Conservation (phyloP, 2,888 invertebrate genomes). For the Drosophila neutralis region DNA sequence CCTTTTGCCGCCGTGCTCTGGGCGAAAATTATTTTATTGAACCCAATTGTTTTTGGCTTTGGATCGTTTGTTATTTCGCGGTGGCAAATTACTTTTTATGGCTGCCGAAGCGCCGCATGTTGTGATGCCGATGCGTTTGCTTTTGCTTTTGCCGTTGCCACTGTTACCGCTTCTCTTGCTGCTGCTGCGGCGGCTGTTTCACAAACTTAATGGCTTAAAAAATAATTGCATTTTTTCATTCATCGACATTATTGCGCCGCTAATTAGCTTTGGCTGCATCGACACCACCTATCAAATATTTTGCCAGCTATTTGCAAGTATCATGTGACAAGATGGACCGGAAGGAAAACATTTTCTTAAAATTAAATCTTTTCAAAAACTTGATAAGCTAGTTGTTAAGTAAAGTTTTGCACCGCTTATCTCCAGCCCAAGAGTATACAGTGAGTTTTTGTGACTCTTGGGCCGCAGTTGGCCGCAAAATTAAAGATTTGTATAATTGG, state of each 20-base stretch:
- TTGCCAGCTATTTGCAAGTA: slow-evolving; percentile 5
- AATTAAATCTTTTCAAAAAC: background rate
- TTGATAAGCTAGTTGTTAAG: background rate
- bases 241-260: slow-evolving; percentile 67
- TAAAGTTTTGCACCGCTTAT: background rate
- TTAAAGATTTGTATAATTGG: background rate
- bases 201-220: slow-evolving; percentile 82
- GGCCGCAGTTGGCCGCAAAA: background rate
- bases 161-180: slow-evolving; percentile 7
- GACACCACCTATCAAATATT: slow-evolving; percentile 20
- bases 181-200: slow-evolving; percentile 63
- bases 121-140: slow-evolving; percentile 20
- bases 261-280: slow-evolving; percentile 51
- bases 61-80: slow-evolving; percentile 75
- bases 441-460: background rate
- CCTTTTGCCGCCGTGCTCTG: slow-evolving; percentile 17
- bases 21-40: slow-evolving; percentile 80
- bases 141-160: slow-evolving; percentile 11
- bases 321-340: background rate
- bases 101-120: slow-evolving; percentile 51
- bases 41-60: slow-evolving; percentile 77
- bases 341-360: background rate
- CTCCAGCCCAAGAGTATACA: slow-evolving; percentile 46
- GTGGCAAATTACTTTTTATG: slow-evolving; percentile 78
- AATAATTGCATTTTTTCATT: slow-evolving; percentile 75